Conservation (phyloP, 2,888 invertebrate genomes). For the Ecdyonurus torrentis region DNA sequence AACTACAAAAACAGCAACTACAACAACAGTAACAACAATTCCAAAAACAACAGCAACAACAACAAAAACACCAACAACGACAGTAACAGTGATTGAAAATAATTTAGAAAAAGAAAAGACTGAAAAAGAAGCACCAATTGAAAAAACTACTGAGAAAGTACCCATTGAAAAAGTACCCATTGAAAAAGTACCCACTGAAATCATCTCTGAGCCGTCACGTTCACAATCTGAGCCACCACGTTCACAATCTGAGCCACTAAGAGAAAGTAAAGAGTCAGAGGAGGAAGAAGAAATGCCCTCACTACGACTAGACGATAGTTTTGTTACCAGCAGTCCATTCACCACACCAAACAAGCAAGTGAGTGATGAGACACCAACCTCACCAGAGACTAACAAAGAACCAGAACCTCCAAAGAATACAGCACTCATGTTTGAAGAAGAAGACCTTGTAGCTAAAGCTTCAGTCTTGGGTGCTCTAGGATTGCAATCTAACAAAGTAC, state of each 20-base stretch:
- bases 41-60: too few species aligned
- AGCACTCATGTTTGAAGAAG: constrained; percentile 17
- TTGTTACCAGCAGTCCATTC: background rate
- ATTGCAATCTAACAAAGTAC: constrained; percentile 36
- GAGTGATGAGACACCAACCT: background rate
- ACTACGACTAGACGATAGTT: background rate
- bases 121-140: background rate
- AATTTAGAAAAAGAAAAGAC: background rate
- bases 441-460: constrained; percentile 50
- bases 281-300: background rate
- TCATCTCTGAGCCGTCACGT: background rate
- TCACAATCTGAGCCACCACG: background rate
- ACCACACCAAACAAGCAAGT: background rate
- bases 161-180: background rate
- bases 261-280: background rate
- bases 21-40: too few species aligned
- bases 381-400: background rate
- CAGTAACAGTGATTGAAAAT: background rate
- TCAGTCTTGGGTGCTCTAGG: constrained; percentile 57
- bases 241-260: background rate
- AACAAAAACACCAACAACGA: too few species aligned
- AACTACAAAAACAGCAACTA: background rate
- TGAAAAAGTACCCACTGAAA: background rate
- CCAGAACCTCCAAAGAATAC: background rate
- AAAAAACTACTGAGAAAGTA: background rate